Evolutionary conservation across 2,888 invertebrate species (phyloP), one percentile per base, ranked within the genome.

Genomic region (Silvanus unidentatus): DNA sequence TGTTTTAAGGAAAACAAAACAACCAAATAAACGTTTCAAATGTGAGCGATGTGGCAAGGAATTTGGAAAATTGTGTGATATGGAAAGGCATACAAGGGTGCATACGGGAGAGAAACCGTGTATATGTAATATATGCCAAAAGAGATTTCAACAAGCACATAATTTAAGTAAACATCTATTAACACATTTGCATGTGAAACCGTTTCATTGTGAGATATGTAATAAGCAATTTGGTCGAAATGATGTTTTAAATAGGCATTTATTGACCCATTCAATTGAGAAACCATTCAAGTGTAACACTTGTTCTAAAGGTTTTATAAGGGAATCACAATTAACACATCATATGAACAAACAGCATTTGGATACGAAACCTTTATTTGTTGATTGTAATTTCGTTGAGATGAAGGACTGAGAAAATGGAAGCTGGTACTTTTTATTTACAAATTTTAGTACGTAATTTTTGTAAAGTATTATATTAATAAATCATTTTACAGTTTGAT

Each of bases 51-150:
- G 71, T 48, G 53, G 54, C 8, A 67, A 65, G 37, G 60, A 63
- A 41, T 71, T 71, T 51, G 50, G 58, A 9, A 71, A 71, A 54
- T 57, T 64, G 15, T 70, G 68, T 52, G 70, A 71, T 54, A 55
- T 71, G 38, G 65, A 69, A 45, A 54, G 71, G 3, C 71, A 71
- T 48, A 61, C 60, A 1, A 56, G 71, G 1, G 70, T 71, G 2
- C 71, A 71, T 51, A 70, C 70, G 2, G 71, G 71, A 2, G 71
- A 70, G 47, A 71, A 71, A 47, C 70, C 70, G 3, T 65, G 58
- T 41, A 58, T 64, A 10, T 71, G 71, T 45, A 66, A 63, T 40
- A 66, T 66, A 28, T 65, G 65, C 48, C 59, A 64, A 43, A 63
- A 60, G 42, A 47, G 64, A 3, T 66, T 65, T 53, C 65, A 65